Conservation (phyloP, 2,888 invertebrate species). For the Girardia tigrina region DNA sequence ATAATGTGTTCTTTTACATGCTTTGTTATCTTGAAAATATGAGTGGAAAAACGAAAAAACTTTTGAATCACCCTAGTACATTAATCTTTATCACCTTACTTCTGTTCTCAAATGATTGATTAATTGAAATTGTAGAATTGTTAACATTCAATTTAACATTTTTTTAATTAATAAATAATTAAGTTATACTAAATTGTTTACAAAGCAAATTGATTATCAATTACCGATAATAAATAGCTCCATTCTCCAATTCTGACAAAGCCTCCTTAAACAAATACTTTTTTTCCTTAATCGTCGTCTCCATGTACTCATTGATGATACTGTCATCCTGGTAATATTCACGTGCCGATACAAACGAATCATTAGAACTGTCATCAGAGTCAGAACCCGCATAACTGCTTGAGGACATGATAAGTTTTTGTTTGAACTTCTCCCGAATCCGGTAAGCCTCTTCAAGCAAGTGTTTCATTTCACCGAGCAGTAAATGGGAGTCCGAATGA, state of each 20-base stretch:
- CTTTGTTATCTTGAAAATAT: too few species aligned
- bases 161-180: too few species aligned
- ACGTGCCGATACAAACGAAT: slow-evolving; percentile 86
- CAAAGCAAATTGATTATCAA: too few species aligned
- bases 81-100: too few species aligned
- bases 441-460: slow-evolving; percentile 69
- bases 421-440: slow-evolving; percentile 61
- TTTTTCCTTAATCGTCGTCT: slow-evolving; percentile 43
- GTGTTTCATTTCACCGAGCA: slow-evolving; percentile 61
- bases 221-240: slow-evolving; percentile 39
- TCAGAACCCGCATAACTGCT: slow-evolving; percentile 42
- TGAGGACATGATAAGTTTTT: slow-evolving; percentile 42
- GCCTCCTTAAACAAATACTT: slow-evolving; percentile 71
- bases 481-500: slow-evolving; percentile 26
- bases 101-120: too few species aligned
- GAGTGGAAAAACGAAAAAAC: too few species aligned
- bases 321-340: slow-evolving; percentile 55
- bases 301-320: slow-evolving; percentile 71
- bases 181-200: too few species aligned
- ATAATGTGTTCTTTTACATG: too few species aligned
- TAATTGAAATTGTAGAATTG: too few species aligned
- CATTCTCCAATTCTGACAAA: slow-evolving; percentile 65
- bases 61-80: too few species aligned
- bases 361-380: slow-evolving; percentile 51
- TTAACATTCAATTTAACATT: too few species aligned